phyloP scores from a whole-genome alignment of 2,888 invertebrate species.

The Frankliniella fusca region DNA sequence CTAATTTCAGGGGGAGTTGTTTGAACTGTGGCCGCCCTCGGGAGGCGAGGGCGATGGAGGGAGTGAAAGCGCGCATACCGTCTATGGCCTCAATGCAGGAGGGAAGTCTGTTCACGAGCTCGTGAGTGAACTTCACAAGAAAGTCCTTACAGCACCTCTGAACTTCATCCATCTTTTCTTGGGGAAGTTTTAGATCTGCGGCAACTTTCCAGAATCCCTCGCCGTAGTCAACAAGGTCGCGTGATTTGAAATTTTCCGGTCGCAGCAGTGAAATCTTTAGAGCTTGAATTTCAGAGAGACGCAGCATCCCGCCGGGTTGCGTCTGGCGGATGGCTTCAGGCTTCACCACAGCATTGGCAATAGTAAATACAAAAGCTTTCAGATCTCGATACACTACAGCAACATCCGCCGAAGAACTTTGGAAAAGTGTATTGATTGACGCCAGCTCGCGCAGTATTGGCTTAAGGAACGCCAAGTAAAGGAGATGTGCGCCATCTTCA shows the following conservation, averaged over 20 bases:
- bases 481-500: slow-evolving; percentile 33
- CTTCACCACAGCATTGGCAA: background rate
- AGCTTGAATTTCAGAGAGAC: background rate
- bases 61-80: background rate
- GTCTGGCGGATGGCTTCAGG: background rate
- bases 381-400: background rate
- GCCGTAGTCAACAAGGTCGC: background rate
- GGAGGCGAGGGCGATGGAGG: background rate
- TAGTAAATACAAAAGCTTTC: background rate
- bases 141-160: background rate
- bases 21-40: background rate
- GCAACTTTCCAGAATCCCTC: background rate
- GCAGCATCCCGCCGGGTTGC: background rate
- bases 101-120: background rate
- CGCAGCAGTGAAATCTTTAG: background rate
- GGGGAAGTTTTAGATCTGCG: background rate
- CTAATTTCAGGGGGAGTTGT: background rate
- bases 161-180: background rate
- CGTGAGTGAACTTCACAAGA: background rate
- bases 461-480: slow-evolving; percentile 38
- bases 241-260: background rate
- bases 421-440: background rate
- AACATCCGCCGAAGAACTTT: background rate
- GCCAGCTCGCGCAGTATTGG: slow-evolving; percentile 34
- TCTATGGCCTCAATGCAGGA: background rate